A percentile compares a stretch with the other conserved stretches of the same genome.
phyloP scores from a whole-genome alignment of 2,888 invertebrate species.

The Agrochola macilenta region DNA sequence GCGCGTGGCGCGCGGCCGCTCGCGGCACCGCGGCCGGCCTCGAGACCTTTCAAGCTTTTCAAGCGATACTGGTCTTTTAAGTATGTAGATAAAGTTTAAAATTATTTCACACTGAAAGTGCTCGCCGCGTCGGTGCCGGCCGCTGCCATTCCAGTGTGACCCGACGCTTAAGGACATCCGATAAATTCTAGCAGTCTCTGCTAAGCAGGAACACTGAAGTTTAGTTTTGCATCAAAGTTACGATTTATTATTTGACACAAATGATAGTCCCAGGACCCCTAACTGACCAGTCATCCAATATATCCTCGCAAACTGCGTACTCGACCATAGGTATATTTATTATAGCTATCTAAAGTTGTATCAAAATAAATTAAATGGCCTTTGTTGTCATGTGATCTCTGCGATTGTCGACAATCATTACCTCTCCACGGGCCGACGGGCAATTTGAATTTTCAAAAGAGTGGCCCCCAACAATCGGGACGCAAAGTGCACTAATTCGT shows the following conservation, averaged over 20 bases:
- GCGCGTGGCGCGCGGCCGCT: too few species aligned
- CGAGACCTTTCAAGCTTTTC: too few species aligned
- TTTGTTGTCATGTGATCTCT: constrained; percentile 38
- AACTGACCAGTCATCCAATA: constrained; percentile 14
- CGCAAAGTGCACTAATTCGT: constrained; percentile 74
- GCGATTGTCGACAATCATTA: constrained; percentile 55
- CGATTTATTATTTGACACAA: too few species aligned
- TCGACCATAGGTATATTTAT: constrained; percentile 24
- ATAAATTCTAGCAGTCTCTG: not conserved
- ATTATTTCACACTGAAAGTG: too few species aligned
- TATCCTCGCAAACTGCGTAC: constrained; percentile 4
- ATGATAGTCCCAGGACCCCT: not conserved
- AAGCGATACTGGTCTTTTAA: too few species aligned
- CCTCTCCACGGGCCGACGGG: constrained; percentile 53
- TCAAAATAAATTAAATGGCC: constrained; percentile 56
- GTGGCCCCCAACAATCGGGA: constrained; percentile 59
- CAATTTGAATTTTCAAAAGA: constrained; percentile 64
- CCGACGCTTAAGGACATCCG: too few species aligned
- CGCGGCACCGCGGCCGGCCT: too few species aligned
- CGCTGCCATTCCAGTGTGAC: too few species aligned
- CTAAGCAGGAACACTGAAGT: not conserved
- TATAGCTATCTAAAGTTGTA: constrained; percentile 34
- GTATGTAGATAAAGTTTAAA: too few species aligned
- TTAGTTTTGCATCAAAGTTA: not conserved
- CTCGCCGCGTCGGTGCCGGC: too few species aligned